phyloP scores from a whole-genome alignment of 2,888 invertebrate species.

The Autographa gamma region DNA sequence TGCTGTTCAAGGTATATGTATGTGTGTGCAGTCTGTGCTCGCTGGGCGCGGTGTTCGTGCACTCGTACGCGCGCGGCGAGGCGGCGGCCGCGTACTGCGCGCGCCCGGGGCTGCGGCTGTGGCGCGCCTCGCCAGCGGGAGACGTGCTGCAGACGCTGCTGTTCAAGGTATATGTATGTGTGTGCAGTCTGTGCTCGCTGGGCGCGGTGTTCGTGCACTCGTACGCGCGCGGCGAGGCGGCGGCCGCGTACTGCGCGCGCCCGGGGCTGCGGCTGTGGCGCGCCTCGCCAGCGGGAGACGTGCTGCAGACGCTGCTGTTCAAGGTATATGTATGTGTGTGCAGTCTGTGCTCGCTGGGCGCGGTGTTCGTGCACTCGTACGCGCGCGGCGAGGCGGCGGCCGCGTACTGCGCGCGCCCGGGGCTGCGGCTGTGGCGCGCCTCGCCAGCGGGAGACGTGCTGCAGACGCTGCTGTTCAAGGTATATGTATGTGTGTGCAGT shows the following conservation, averaged over 20 bases:
- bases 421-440: constrained; percentile 95
- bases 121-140: constrained; percentile 93
- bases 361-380: constrained; percentile 88
- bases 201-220: too few relatives aligned
- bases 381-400: constrained; percentile 89
- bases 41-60: constrained; percentile 87
- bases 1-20: neutral
- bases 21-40: constrained; percentile 73
- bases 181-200: too few relatives aligned
- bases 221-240: constrained; percentile 88
- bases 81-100: constrained; percentile 92
- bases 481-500: too few relatives aligned
- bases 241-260: constrained; percentile 92
- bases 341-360: constrained; percentile 83
- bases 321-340: constrained; percentile 87
- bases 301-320: constrained; percentile 95
- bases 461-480: constrained; percentile 95
- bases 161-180: constrained; percentile 93
- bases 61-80: constrained; percentile 87
- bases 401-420: constrained; percentile 93
- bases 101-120: constrained; percentile 94
- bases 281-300: constrained; percentile 92
- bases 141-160: constrained; percentile 95
- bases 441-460: constrained; percentile 93
- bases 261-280: constrained; percentile 96